Percentiles rank a stretch among this genome's conserved stretches.
Conservation (phyloP, 2,113 vertebrate species). For the Phyllopteryx taeniolatus region DNA sequence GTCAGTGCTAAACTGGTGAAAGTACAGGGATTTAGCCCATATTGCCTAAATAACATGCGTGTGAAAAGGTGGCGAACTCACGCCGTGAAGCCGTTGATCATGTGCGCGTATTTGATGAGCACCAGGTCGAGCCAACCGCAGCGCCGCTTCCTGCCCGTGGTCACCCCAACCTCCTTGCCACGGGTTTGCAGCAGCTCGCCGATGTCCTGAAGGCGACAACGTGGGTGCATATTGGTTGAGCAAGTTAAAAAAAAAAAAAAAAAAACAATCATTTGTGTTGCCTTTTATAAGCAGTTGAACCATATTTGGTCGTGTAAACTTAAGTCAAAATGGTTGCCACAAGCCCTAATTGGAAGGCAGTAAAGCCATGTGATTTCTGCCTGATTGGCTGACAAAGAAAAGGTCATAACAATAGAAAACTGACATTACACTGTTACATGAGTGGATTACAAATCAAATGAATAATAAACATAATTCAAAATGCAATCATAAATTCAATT, state of each 20-base stretch:
- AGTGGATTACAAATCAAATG: too few species aligned
- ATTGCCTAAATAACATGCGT: background rate
- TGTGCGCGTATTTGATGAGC: conserved; percentile 92
- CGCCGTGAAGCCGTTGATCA: conserved; percentile 99
- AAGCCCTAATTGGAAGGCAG: too few species aligned
- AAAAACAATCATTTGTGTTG: too few species aligned
- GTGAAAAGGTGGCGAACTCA: conserved; percentile 69
- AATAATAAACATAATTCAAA: too few species aligned
- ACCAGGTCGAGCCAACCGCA: conserved; percentile 97
- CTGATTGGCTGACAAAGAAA: too few species aligned
- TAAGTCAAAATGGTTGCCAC: background rate
- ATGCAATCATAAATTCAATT: too few species aligned
- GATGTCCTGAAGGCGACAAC: conserved; percentile 71
- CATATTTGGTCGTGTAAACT: background rate
- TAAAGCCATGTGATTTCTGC: background rate
- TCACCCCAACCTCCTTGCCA: conserved; percentile 93
- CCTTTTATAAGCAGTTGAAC: background rate
- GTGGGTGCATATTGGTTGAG: background rate
- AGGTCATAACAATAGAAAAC: background rate
- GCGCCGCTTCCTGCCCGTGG: conserved; percentile 92
- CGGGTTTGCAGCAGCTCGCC: conserved; percentile 88
- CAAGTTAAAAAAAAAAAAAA: background rate
- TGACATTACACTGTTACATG: too few species aligned
- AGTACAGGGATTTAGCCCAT: background rate
- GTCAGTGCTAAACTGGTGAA: conserved; percentile 89